Conservation (phyloP, 2,113 vertebrate genomes). For the Polypterus bichir region DNA sequence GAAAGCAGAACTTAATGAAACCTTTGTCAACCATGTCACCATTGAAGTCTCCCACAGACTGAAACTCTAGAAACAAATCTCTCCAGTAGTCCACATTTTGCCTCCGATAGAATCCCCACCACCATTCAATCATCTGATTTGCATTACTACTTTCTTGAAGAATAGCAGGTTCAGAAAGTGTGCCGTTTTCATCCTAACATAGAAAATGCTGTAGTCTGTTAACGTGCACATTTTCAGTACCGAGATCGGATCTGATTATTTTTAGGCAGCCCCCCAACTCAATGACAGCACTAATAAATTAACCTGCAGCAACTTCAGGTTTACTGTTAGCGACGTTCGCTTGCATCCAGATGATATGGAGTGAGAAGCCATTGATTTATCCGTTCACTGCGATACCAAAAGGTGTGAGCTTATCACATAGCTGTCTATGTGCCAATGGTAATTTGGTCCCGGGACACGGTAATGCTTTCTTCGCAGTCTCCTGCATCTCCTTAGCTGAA, state of each 20-base stretch:
- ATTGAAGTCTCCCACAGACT: slow-evolving; percentile 8
- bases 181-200: not conserved
- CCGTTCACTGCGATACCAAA: slow-evolving; percentile 19
- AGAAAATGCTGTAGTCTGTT: slow-evolving; percentile 11
- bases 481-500: too few relatives aligned
- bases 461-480: too few relatives aligned
- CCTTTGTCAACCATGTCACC: slow-evolving; percentile 14
- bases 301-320: slow-evolving; percentile 11
- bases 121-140: slow-evolving; percentile 17
- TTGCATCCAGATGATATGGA: slow-evolving; percentile 17
- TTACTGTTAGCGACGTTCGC: slow-evolving; percentile 13
- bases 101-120: slow-evolving; percentile 14
- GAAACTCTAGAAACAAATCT: slow-evolving; percentile 14
- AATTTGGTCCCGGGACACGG: too few relatives aligned
- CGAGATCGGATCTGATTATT: slow-evolving; percentile 11
- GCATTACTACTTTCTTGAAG: slow-evolving; percentile 11
- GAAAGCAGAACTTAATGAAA: slow-evolving; percentile 17
- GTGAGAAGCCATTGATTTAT: slow-evolving; percentile 17
- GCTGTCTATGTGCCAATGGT: too few relatives aligned
- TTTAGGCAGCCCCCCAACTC: slow-evolving; percentile 8
- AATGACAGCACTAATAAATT: slow-evolving; percentile 9
- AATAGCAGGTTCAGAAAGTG: not conserved
- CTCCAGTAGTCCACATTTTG: slow-evolving; percentile 12
- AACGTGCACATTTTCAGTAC: slow-evolving; percentile 16
- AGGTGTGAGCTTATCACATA: slow-evolving; percentile 11